Conservation (phyloP, 64 coral and sea anemone species). For the Stichodactyla helianthus region DNA sequence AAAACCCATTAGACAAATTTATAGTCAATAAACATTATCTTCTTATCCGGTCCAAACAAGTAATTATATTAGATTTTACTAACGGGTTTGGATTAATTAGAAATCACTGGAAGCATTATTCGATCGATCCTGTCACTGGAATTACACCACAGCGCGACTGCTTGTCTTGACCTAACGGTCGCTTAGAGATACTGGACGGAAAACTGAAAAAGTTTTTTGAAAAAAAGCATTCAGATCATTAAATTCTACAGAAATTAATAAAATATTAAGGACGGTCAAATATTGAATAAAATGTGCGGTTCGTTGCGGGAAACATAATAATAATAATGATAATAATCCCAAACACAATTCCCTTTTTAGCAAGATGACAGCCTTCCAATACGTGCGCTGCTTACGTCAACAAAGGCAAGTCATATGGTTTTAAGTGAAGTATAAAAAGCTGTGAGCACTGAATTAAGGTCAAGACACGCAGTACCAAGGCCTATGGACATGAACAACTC, state of each 20-base stretch:
- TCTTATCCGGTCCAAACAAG: not conserved
- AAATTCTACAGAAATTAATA: no score
- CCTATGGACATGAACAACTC: not conserved
- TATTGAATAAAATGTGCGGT: not conserved
- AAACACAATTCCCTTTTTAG: no score
- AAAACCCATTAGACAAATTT: not conserved
- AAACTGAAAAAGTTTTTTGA: not conserved
- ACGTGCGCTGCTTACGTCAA: not conserved
- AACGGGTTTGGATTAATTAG: not conserved
- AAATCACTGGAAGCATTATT: not conserved
- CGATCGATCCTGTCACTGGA: no score
- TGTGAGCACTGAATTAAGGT: not conserved
- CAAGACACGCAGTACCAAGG: not conserved
- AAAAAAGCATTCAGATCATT: no score
- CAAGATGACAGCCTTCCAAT: not conserved
- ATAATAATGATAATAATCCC: not conserved
- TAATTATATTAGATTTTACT: not conserved
- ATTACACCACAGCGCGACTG: no score
- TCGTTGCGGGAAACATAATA: not conserved
- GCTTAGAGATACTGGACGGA: not conserved
- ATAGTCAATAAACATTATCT: not conserved
- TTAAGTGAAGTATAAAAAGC: not conserved
- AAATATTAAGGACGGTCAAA: not conserved
- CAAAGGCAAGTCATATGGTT: not conserved
- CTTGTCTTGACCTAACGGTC: not conserved